A percentile compares a stretch with the other conserved stretches of the same genome.
Evolutionary conservation across 2,888 invertebrate genomes (phyloP).

Genomic region (Tipula unca): DNA sequence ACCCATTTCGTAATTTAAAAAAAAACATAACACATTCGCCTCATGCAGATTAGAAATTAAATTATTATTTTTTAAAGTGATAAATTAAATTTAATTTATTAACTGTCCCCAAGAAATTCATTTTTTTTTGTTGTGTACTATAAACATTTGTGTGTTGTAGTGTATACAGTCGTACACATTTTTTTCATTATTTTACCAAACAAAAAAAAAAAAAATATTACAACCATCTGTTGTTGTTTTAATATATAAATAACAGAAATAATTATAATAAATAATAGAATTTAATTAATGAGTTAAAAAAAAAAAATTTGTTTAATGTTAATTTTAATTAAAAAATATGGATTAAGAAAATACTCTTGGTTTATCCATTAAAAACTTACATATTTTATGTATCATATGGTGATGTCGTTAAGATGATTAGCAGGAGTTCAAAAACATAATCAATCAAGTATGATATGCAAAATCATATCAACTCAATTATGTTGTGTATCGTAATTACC

Average conservation of each 20-base stretch:
- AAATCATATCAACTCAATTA: background rate
- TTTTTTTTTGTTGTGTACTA: background rate
- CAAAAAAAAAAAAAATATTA: background rate
- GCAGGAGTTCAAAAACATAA: background rate
- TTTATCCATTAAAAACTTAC: background rate
- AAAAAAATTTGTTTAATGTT: background rate
- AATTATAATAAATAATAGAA: background rate
- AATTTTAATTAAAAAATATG: background rate
- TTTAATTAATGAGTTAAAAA: background rate
- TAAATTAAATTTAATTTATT: background rate
- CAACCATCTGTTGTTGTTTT: background rate
- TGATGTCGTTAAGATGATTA: background rate
- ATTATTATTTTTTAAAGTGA: background rate
- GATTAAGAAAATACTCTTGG: background rate
- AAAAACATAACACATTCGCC: background rate
- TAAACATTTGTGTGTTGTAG: background rate
- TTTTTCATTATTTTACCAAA: background rate
- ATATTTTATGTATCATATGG: background rate
- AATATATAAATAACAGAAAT: background rate
- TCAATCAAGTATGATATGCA: background rate
- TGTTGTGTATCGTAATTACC: background rate
- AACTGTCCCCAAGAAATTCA: background rate
- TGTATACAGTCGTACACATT: background rate
- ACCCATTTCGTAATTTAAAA: background rate
- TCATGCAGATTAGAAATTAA: background rate